Percentiles rank a stretch among this genome's conserved stretches.
Conservation (phyloP, 1,140 invertebrate genomes). For the Camponotus pennsylvanicus region DNA sequence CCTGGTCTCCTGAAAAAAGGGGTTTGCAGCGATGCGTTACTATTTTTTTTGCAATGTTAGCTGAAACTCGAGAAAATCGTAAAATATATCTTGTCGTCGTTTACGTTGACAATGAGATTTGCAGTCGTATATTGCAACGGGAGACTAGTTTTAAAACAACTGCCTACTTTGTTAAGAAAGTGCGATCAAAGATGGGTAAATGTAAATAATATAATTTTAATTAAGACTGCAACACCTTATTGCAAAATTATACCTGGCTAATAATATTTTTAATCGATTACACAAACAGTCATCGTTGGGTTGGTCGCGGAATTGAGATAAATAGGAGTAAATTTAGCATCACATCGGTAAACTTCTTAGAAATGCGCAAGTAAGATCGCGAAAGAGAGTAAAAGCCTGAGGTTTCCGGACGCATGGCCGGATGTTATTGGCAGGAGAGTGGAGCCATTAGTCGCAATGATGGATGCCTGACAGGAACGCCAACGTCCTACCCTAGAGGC, state of each 20-base stretch:
- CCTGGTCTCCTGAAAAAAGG: constrained; percentile 52
- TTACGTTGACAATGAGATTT: constrained; percentile 48
- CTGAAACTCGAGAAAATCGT: constrained; percentile 55
- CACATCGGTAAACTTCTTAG: constrained; percentile 19
- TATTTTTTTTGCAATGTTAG: constrained; percentile 30
- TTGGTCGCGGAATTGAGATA: not conserved
- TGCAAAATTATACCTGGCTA: not conserved
- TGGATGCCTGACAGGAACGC: constrained; percentile 85
- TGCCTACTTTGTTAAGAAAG: not conserved
- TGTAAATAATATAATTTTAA: constrained; percentile 26
- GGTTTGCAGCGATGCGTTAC: constrained; percentile 38
- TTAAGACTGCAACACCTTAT: not conserved
- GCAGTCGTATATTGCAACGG: not conserved
- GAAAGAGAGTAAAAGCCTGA: constrained; percentile 59
- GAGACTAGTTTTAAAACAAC: not conserved
- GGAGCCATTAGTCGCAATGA: constrained; percentile 85
- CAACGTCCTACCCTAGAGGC: constrained; percentile 83
- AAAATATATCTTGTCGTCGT: constrained; percentile 39
- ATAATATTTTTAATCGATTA: not conserved
- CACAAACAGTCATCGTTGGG: not conserved
- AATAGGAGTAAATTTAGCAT: constrained; percentile 30
- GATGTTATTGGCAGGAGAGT: constrained; percentile 86
- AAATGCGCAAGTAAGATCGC: constrained; percentile 68
- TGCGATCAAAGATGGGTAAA: not conserved
- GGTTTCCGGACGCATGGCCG: constrained; percentile 74